These are phyloP conservation scores for Hypselothyrea guttata DNA, from an alignment of 2,888 invertebrate species.

Conservation along the genomic window DNA sequence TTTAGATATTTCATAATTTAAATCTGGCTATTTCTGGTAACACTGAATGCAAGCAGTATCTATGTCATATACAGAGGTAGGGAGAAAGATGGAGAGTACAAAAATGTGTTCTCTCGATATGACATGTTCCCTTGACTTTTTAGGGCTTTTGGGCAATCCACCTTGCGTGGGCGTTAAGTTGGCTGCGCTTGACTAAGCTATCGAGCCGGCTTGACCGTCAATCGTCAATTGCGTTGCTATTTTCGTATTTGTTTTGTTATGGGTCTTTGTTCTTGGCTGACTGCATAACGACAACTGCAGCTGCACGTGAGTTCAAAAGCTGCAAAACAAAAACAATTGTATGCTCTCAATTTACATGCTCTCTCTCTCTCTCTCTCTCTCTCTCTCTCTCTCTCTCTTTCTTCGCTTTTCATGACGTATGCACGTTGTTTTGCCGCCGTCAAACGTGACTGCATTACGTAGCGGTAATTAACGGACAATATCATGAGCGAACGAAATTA, in stretches of 20 bases:
- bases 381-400: neutral
- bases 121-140: no score
- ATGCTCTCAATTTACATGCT: neutral
- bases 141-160: neutral
- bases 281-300: slow-evolving; percentile 34
- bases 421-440: neutral
- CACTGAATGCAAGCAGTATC: no score
- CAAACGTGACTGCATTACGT: slow-evolving; percentile 40
- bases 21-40: no score
- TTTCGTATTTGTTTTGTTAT: slow-evolving; percentile 6
- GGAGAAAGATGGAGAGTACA: no score
- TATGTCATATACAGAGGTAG: no score
- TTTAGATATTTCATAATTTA: no score
- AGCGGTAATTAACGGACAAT: slow-evolving; percentile 1
- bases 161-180: neutral
- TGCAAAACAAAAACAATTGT: neutral
- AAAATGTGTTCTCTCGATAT: no score
- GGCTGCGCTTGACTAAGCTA: neutral
- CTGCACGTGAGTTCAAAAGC: slow-evolving; percentile 29
- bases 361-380: neutral
- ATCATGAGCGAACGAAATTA: no score
- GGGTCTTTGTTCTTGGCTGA: slow-evolving; percentile 5
- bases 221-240: slow-evolving; percentile 6
- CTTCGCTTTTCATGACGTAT: neutral
- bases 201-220: neutral